phyloP scores from a whole-genome alignment of 2,797 vertebrate species.

The Sphaeramia orbicularis region DNA sequence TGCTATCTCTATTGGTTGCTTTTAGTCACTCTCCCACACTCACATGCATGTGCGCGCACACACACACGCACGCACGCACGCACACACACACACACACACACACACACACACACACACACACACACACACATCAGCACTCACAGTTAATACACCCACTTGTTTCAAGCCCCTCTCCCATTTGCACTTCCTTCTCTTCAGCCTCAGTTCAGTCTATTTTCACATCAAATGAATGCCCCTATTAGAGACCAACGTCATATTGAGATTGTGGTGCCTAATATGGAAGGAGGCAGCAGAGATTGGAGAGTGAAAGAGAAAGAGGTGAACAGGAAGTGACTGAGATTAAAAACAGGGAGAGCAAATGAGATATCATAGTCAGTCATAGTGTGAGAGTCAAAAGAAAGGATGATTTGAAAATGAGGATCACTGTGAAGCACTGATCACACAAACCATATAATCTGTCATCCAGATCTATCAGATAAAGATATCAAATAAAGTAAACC shows the following conservation, averaged over 20 bases:
- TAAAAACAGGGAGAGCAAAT: slow-evolving; percentile 32
- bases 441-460: slow-evolving; percentile 36
- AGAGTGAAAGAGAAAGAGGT: background rate
- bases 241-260: slow-evolving; percentile 27
- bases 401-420: slow-evolving; percentile 42
- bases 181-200: slow-evolving; percentile 14
- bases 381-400: slow-evolving; percentile 14
- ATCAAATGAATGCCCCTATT: slow-evolving; percentile 36
- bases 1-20: slow-evolving; percentile 53
- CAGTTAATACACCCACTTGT: slow-evolving; percentile 43
- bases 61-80: too few species aligned
- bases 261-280: slow-evolving; percentile 8
- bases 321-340: slow-evolving; percentile 26
- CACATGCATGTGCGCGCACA: slow-evolving; percentile 12
- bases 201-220: slow-evolving; percentile 39
- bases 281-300: slow-evolving; percentile 1
- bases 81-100: too few species aligned
- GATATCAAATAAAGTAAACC: slow-evolving; percentile 37
- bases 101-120: slow-evolving; percentile 23
- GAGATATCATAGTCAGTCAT: slow-evolving; percentile 9
- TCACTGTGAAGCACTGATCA: slow-evolving; percentile 28
- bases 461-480: slow-evolving; percentile 7
- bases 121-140: slow-evolving; percentile 6
- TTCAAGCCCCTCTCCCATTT: slow-evolving; percentile 19
- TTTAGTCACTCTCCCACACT: slow-evolving; percentile 44